Evolutionary conservation across 1,140 invertebrate genomes (phyloP).

Genomic region (Diachasma alloeum): DNA sequence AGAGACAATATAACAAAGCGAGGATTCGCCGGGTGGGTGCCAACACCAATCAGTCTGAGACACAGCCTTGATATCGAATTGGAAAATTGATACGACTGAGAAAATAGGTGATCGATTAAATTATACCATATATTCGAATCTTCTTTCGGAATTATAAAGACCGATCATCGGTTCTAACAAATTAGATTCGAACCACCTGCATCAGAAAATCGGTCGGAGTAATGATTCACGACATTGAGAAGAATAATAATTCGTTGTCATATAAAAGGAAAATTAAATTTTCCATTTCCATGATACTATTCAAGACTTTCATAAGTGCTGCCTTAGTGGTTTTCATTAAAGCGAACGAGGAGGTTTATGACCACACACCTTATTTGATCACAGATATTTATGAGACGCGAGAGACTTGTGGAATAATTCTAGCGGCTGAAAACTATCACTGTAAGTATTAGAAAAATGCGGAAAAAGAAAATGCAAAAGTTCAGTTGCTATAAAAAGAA

Average conservation of each 20-base stretch:
- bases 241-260: background rate
- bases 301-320: background rate
- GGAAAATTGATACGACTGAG: background rate
- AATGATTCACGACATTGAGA: too few species aligned
- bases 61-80: too few species aligned
- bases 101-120: too few species aligned
- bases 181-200: too few species aligned
- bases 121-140: too few species aligned
- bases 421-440: background rate
- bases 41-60: background rate
- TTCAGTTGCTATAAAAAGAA: too few species aligned
- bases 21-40: background rate
- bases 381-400: background rate
- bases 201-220: too few species aligned
- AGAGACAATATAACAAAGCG: background rate
- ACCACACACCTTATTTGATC: background rate
- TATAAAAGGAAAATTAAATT: background rate
- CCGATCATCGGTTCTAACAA: too few species aligned
- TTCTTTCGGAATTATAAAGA: too few species aligned
- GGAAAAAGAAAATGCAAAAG: too few species aligned
- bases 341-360: background rate
- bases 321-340: background rate
- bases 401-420: background rate
- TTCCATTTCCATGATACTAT: background rate
- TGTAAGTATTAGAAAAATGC: too few species aligned